A percentile compares a stretch with the other conserved stretches of the same genome.
Conservation (phyloP, 2,113 vertebrate species). For the Grus americana region DNA sequence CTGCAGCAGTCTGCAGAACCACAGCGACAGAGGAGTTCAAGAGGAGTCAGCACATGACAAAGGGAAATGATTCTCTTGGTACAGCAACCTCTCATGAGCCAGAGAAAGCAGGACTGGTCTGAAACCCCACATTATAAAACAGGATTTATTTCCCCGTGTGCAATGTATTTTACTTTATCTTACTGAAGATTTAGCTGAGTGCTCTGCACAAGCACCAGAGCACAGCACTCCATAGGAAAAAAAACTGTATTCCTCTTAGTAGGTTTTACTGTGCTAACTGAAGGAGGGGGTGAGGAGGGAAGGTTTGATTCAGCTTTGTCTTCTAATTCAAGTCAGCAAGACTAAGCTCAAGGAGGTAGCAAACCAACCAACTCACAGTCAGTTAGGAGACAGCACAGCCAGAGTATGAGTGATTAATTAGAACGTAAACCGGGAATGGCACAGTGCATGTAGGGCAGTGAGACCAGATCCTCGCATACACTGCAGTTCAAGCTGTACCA, state of each 20-base stretch:
- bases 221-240: background rate
- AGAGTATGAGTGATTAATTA: background rate
- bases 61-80: conserved; percentile 14
- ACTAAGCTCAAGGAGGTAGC: background rate
- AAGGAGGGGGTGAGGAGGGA: background rate
- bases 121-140: background rate
- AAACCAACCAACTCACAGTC: background rate
- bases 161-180: background rate
- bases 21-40: background rate
- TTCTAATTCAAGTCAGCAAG: background rate
- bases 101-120: background rate
- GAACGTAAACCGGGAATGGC: background rate
- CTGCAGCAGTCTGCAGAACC: conserved; percentile 41
- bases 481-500: background rate
- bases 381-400: background rate
- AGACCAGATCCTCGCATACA: background rate
- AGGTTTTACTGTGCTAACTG: background rate
- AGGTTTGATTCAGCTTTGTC: background rate
- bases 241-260: background rate
- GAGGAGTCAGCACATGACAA: background rate
- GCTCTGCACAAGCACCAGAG: background rate
- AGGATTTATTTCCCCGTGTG: background rate
- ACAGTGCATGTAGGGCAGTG: background rate
- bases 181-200: background rate
- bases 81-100: background rate